Base-by-base conservation (phyloP, 1,140 invertebrate genomes). In the Calephelis nemesis region DNA sequence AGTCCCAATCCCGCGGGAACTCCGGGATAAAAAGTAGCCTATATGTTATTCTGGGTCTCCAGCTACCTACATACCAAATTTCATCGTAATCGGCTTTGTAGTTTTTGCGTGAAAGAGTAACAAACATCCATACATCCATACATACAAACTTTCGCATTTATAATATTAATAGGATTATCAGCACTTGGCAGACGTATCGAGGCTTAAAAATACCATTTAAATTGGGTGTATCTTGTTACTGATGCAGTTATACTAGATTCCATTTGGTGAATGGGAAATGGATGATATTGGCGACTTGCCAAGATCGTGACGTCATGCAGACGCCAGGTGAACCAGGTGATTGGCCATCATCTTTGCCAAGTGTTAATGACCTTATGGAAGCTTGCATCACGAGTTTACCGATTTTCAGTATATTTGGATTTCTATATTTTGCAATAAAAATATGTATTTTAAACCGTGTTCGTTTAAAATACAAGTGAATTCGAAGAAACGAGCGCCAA, bases 311-410 rank as follows among this genome's bases (percentile, higher is more conserved):
- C 58, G 58, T 60, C 58, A 60, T 60, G 58, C 58, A 60, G 58
- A 60, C 58, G 58, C 58, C 58, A 60, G 58, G 58, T 60, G 58
- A 60, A 40, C 58, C 58, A 60, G 58, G 58, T 60, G 58, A 60
- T 60, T 60, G 58, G 30, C 58, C 58, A 60, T 60, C 39, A 60
- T 60, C 58, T 60, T 40, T 60, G 58, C 58, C 58, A 60, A 40
- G 39, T 60, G 58, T 60, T 60, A 60, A 60, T 60, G 58, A 60
- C 58, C 58, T 60, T 60, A 60, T 60, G 54, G 54, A 5, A 58
- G 30, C 5, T 58, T 58, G 19, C 54, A 60, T 60, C 30, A 40
- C 58, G 30, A 40, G 30, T 60, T 60, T 60, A 40, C 58, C 7
- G 58, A 60, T 58, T 58, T 58, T 30, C 19, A 3, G 8, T 54